A percentile compares a stretch with the other conserved stretches of the same genome.
phyloP scores from a whole-genome alignment of 2,113 vertebrate genomes.

The Ciconia stormi region DNA sequence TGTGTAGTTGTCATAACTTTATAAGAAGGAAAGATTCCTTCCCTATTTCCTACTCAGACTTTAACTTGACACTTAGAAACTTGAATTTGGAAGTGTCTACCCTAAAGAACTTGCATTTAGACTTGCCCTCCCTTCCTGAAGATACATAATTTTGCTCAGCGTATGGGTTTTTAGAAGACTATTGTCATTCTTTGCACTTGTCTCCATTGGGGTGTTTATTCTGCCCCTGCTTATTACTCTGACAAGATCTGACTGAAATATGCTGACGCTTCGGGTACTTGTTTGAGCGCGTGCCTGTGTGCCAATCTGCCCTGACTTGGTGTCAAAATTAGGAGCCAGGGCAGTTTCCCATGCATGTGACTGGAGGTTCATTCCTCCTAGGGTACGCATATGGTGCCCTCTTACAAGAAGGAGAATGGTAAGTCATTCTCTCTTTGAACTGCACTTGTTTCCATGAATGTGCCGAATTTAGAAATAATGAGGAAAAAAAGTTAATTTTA shows the following conservation, averaged over 20 bases:
- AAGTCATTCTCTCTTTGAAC: background rate
- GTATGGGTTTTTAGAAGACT: background rate
- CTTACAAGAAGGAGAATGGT: background rate
- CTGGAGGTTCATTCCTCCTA: background rate
- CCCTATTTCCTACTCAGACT: background rate
- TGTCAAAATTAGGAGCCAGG: background rate
- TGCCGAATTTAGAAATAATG: background rate
- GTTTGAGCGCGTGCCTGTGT: background rate
- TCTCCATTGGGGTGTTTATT: background rate
- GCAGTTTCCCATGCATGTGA: background rate
- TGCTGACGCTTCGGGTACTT: rapidly evolving
- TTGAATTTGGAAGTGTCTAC: background rate
- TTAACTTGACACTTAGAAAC: background rate
- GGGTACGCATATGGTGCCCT: rapidly evolving
- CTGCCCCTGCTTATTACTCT: background rate
- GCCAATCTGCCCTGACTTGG: too few species aligned
- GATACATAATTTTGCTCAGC: rapidly evolving
- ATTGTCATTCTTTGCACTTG: background rate
- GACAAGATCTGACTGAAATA: background rate
- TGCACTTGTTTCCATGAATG: background rate
- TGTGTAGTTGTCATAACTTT: background rate
- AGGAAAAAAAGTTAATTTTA: background rate
- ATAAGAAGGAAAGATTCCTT: background rate
- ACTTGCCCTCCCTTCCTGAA: background rate
- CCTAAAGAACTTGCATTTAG: background rate